Conservation (phyloP, 2,113 vertebrate genomes). For the Naja naja region DNA sequence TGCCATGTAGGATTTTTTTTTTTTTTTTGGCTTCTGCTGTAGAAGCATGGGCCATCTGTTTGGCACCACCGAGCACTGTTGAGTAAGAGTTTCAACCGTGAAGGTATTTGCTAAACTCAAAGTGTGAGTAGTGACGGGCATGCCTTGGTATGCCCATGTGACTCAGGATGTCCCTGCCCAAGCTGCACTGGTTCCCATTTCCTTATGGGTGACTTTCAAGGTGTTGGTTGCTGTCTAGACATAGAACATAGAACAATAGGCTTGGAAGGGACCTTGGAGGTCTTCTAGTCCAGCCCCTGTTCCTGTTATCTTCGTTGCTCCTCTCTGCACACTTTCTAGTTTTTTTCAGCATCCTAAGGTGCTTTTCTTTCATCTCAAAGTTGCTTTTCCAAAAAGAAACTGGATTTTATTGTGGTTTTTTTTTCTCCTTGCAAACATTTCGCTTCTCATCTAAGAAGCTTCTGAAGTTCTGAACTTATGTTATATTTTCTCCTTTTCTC, state of each 20-base stretch:
- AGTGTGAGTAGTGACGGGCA: neutral
- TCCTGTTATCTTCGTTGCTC: no score
- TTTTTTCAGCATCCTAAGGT: no score
- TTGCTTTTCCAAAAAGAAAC: no score
- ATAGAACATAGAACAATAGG: neutral
- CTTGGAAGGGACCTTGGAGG: neutral
- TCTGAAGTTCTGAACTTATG: no score
- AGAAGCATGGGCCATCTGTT: constrained; percentile 21
- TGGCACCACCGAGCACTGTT: neutral
- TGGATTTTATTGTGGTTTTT: no score
- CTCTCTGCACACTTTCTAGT: no score
- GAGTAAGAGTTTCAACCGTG: neutral
- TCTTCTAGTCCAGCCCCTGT: neutral
- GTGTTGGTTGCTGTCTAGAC: neutral
- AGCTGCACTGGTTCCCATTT: neutral
- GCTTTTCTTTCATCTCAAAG: no score
- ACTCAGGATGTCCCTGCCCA: neutral
- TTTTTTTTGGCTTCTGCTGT: neutral
- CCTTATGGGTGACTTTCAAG: neutral
- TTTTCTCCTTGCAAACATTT: no score
- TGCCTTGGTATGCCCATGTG: neutral
- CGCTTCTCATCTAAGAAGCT: no score
- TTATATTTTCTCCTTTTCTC: no score
- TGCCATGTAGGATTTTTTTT: neutral
- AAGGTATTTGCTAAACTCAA: neutral